phyloP scores from a whole-genome alignment of 2,888 invertebrate species.

The Peribatodes rhomboidaria region DNA sequence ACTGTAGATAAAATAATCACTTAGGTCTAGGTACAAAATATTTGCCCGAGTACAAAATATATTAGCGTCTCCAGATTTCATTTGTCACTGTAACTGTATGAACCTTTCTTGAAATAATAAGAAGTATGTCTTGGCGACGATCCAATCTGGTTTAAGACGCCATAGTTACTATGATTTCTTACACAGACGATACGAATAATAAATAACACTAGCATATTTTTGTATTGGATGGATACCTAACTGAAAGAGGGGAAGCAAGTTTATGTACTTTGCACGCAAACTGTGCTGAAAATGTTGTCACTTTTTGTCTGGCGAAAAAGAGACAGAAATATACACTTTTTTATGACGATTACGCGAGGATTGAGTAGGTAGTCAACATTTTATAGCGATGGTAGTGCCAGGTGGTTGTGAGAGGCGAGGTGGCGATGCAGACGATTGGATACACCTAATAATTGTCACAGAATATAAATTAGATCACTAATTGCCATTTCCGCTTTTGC shows the following conservation, averaged over 20 bases:
- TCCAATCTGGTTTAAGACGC: slow-evolving; percentile 13
- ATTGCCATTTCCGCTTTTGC: too few relatives aligned
- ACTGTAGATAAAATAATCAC: neutral
- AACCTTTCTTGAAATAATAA: slow-evolving; percentile 21
- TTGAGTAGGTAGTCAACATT: too few relatives aligned
- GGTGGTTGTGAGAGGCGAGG: too few relatives aligned
- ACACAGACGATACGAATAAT: slow-evolving; percentile 5
- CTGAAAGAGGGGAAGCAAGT: neutral
- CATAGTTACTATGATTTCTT: slow-evolving; percentile 16
- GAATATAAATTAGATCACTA: too few relatives aligned
- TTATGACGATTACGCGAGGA: too few relatives aligned
- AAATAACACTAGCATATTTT: slow-evolving; percentile 14
- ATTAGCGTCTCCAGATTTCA: slow-evolving; percentile 12
- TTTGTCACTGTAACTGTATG: slow-evolving; percentile 17
- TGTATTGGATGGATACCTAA: neutral
- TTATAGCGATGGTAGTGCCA: too few relatives aligned
- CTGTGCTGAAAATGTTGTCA: too few relatives aligned
- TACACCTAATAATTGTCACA: too few relatives aligned
- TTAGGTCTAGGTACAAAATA: neutral
- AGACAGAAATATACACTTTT: too few relatives aligned
- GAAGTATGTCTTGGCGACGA: slow-evolving; percentile 13
- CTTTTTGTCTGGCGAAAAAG: too few relatives aligned
- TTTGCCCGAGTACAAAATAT: slow-evolving; percentile 1
- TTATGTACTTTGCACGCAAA: too few relatives aligned
- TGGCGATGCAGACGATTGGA: too few relatives aligned